Conservation (phyloP, 2,113 vertebrate species). For the Calyptommatus sinebrachiatus region DNA sequence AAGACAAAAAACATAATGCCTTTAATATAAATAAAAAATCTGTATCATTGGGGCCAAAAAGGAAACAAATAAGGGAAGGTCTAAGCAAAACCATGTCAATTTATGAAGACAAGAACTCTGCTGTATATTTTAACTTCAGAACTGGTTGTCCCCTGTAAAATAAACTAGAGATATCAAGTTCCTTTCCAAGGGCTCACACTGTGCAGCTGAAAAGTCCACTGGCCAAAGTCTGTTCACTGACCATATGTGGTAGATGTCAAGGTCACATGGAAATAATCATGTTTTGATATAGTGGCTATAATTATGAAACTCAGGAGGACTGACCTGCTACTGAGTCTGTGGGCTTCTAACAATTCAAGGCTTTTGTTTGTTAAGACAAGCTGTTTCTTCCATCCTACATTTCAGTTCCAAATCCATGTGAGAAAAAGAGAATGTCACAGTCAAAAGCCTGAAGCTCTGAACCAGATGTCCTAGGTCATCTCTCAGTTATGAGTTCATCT, state of each 20-base stretch:
- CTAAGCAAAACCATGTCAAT: not conserved
- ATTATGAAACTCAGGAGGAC: not conserved
- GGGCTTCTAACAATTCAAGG: not conserved
- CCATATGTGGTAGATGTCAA: slow-evolving; percentile 9
- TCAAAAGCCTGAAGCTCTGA: not conserved
- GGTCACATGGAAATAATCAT: not conserved
- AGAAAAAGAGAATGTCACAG: not conserved
- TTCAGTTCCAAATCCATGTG: not conserved
- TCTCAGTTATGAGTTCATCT: not conserved
- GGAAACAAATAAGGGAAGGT: not conserved
- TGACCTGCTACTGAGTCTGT: slow-evolving; percentile 1
- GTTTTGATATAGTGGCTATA: slow-evolving; percentile 18
- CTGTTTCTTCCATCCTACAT: not conserved
- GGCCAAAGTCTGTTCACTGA: slow-evolving; percentile 2
- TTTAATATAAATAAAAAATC: not conserved
- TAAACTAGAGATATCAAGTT: slow-evolving; percentile 20
- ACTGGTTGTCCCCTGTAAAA: slow-evolving; percentile 15
- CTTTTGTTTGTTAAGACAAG: not conserved
- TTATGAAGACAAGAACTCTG: slow-evolving; percentile 19
- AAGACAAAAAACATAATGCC: too few relatives aligned
- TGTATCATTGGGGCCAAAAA: not conserved
- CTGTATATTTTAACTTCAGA: slow-evolving; percentile 16
- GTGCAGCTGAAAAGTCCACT: slow-evolving; percentile 10
- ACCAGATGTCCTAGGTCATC: not conserved
- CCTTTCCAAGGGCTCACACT: slow-evolving; percentile 12